Percentiles rank a stretch among this genome's conserved stretches.
phyloP scores from a whole-genome alignment of 2,113 vertebrate species.

The Gasterosteus nipponicus region DNA sequence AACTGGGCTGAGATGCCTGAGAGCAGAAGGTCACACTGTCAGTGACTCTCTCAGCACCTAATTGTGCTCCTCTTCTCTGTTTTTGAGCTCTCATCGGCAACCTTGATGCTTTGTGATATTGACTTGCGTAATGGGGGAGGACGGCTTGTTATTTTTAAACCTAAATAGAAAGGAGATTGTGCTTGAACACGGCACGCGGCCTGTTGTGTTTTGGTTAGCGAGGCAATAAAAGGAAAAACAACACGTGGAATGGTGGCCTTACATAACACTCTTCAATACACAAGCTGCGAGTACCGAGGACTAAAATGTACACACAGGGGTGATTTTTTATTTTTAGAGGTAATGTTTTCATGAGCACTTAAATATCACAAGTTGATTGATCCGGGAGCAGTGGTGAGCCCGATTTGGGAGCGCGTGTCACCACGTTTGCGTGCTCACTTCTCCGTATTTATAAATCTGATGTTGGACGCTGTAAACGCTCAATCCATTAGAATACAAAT shows the following conservation, averaged over 20 bases:
- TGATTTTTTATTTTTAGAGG: slow-evolving; percentile 51
- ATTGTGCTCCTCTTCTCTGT: slow-evolving; percentile 62
- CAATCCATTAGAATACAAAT: slow-evolving; percentile 9
- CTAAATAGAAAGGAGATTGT: slow-evolving; percentile 50
- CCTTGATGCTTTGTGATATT: slow-evolving; percentile 68
- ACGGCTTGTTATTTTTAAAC: slow-evolving; percentile 69
- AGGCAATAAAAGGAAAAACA: slow-evolving; percentile 39
- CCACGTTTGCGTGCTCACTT: slow-evolving; percentile 13
- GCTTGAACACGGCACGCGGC: slow-evolving; percentile 45
- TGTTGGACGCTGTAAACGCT: background rate
- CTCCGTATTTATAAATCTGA: background rate
- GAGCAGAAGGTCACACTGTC: slow-evolving; percentile 77
- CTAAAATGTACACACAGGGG: slow-evolving; percentile 54
- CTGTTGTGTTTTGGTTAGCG: slow-evolving; percentile 64
- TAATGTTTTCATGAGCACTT: slow-evolving; percentile 56
- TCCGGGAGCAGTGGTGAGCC: slow-evolving; percentile 14
- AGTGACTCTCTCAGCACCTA: slow-evolving; percentile 67
- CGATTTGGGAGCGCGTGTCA: slow-evolving; percentile 29
- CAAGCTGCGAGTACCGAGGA: slow-evolving; percentile 49
- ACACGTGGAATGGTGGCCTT: slow-evolving; percentile 57
- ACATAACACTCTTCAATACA: slow-evolving; percentile 63
- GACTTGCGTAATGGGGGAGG: slow-evolving; percentile 63
- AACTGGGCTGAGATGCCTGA: slow-evolving; percentile 59
- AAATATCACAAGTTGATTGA: slow-evolving; percentile 30
- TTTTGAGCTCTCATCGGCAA: slow-evolving; percentile 60